Evolutionary conservation across 1,140 invertebrate species (phyloP).

Genomic region (Adelges cooleyi): DNA sequence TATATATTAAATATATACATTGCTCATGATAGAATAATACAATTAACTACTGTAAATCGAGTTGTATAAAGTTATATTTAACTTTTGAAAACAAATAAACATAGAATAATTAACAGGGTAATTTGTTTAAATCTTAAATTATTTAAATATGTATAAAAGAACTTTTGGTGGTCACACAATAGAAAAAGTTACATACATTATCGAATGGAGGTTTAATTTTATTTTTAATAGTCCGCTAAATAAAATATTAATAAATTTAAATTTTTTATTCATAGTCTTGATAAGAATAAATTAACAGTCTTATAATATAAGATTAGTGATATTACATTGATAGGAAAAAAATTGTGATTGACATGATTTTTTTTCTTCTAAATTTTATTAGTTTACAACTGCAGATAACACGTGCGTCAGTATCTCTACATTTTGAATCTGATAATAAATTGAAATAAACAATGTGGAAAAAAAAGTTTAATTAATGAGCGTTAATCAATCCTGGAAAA

Average conservation of each 20-base stretch:
- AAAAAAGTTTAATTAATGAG: conserved; percentile 23
- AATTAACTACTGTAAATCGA: conserved; percentile 3
- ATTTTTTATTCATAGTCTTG: conserved; percentile 25
- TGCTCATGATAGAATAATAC: too few species aligned
- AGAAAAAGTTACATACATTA: conserved; percentile 27
- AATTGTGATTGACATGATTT: conserved; percentile 21
- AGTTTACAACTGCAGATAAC: conserved; percentile 23
- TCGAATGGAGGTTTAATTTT: conserved; percentile 7
- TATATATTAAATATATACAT: too few species aligned
- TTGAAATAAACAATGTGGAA: conserved; percentile 2
- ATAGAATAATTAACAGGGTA: conserved; percentile 28
- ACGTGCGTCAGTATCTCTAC: conserved; percentile 16
- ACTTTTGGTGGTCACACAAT: conserved; percentile 25
- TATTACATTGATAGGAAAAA: conserved; percentile 23
- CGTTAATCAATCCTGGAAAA: conserved; percentile 17
- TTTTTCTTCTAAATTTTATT: conserved; percentile 5
- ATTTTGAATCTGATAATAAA: conserved; percentile 15
- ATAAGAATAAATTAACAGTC: conserved; percentile 27
- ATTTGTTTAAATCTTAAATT: conserved; percentile 16
- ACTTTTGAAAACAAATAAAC: conserved; percentile 27
- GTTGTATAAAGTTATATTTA: conserved; percentile 26
- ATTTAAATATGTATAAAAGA: conserved; percentile 26
- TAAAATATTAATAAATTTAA: conserved; percentile 26
- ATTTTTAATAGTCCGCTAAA: conserved; percentile 8
- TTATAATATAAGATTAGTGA: conserved; percentile 29